Base-by-base conservation (phyloP, 2,888 invertebrate species). In the Chymomyza amoena region DNA sequence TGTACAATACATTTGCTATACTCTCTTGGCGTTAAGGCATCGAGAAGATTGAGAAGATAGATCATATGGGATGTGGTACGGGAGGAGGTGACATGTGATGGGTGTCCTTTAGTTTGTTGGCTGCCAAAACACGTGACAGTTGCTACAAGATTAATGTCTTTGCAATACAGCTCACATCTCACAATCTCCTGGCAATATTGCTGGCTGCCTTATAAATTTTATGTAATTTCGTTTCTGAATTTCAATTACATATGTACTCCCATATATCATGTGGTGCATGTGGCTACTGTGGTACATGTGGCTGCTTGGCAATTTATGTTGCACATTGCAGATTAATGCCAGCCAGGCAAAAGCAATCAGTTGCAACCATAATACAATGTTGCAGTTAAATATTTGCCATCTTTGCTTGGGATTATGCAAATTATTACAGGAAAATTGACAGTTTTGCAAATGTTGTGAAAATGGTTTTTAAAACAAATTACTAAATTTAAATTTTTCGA, bases 361-460 rank as follows among this genome's bases (percentile, higher is more conserved):
- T 13, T 45, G 13, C 39, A 45, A 13, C 39, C 39, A 45, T 45
- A 45, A 45, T 45, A 13, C 4, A 45, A 45, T 45, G 39, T 45
- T 45, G 39, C 39, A 45, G 39, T 45, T 13, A 45, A 45, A 45
- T 45, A 13, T 73, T 72, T 62, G 36, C 61, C 39, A 57, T 39
- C 4, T 10, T 18, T 50, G 16, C 13, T 54, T 66, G 73, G 73
- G 70, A 70, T 70, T 79, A 73, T 72, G 76, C 90, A 83, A 79
- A 78, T 82, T 79, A 88, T 84, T 87, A 81, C 85, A 80, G 77
- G 66, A 88, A 89, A 87, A 77, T 84, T 74, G 77, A 81, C 76
- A 78, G 66, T 39, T 75, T 54, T 32, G n/a, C 36, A 62, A 45
- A 61, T 9, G 52, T 64, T 56, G 50, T 65, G 28, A 50, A 36